These are phyloP conservation scores for Leuctra nigra DNA, from an alignment of 2,888 invertebrate genomes.

Conservation along the genomic window DNA sequence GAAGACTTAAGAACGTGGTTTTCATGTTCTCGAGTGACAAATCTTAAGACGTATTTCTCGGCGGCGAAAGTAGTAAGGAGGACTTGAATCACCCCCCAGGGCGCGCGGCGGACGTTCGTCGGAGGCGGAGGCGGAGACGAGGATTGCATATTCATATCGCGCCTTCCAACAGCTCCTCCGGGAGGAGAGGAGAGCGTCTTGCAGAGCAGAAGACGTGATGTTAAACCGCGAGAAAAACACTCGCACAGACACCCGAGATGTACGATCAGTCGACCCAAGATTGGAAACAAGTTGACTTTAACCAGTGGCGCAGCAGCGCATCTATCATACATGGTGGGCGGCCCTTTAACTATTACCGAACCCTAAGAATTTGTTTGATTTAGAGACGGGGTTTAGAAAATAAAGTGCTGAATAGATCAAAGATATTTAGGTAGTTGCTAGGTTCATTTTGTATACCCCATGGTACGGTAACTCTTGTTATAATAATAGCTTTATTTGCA, in stretches of 20 bases:
- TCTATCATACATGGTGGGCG: too few relatives aligned
- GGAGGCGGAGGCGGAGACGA: not conserved
- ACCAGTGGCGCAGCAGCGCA: not conserved
- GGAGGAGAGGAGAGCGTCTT: not conserved
- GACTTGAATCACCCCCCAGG: constrained; percentile 8
- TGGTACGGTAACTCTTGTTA: too few relatives aligned
- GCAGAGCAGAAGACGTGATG: not conserved
- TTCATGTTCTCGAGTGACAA: constrained; percentile 6
- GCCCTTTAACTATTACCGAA: too few relatives aligned
- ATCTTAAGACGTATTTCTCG: constrained; percentile 10
- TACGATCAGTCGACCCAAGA: not conserved
- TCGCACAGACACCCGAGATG: not conserved
- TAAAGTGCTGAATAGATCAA: too few relatives aligned
- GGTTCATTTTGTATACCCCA: too few relatives aligned
- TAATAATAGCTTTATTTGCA: too few relatives aligned
- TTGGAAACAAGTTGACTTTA: constrained; percentile 10
- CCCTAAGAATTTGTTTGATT: too few relatives aligned
- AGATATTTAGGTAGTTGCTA: too few relatives aligned
- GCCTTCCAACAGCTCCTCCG: not conserved
- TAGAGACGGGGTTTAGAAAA: too few relatives aligned
- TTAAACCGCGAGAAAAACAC: not conserved
- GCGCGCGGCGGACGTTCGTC: not conserved
- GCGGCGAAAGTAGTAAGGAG: constrained; percentile 4
- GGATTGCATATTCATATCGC: constrained; percentile 16
- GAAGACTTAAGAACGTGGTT: too few relatives aligned